A percentile compares a stretch with the other conserved stretches of the same genome.
Evolutionary conservation across 2,888 invertebrate species (phyloP).

Genomic region (Dione juno): DNA sequence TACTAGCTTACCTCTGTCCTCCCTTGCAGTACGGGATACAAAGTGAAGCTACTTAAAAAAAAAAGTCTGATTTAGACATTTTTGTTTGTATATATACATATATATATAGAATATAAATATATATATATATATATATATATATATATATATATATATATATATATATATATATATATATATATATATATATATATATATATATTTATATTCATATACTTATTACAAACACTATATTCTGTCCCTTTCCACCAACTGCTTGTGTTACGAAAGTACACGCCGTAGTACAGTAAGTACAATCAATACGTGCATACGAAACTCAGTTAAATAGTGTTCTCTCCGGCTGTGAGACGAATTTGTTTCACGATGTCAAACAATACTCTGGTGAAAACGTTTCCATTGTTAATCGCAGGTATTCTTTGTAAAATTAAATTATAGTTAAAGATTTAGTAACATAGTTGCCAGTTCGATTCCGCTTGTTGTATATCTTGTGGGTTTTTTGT

Average conservation of each 20-base stretch:
- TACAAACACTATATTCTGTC: background rate
- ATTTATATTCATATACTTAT: no score
- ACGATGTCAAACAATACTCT: slow-evolving; percentile 51
- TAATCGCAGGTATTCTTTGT: slow-evolving; percentile 54
- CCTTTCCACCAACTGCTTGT: background rate
- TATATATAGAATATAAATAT: no score
- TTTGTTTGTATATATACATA: no score
- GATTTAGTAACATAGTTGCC: background rate
- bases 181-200: no score
- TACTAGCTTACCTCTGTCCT: no score
- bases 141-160: no score
- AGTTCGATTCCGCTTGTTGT: slow-evolving; percentile 1
- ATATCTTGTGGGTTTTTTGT: background rate
- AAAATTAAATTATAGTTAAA: background rate
- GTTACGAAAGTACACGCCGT: slow-evolving; percentile 8
- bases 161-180: no score
- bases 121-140: no score
- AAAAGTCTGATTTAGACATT: no score
- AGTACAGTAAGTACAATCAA: background rate
- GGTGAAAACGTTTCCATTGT: slow-evolving; percentile 53
- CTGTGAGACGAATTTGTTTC: slow-evolving; percentile 9
- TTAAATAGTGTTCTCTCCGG: slow-evolving; percentile 25
- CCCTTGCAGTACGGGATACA: no score
- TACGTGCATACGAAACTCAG: slow-evolving; percentile 6
- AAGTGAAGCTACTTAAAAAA: no score